Evolutionary conservation across 2,888 invertebrate genomes (phyloP).

Genomic region (Callosobruchus maculatus): DNA sequence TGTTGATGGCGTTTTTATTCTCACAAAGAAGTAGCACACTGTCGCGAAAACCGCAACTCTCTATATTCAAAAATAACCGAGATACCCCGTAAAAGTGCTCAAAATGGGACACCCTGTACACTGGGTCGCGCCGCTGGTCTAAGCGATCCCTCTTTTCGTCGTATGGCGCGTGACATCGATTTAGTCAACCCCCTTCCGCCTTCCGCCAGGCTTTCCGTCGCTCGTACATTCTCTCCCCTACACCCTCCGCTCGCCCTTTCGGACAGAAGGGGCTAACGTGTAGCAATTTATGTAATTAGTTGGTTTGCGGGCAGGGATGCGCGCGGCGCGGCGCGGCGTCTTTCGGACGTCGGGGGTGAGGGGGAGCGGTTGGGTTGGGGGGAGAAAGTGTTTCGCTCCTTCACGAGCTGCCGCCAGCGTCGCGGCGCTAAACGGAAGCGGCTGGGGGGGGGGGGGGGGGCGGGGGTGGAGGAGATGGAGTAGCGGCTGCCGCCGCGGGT

Average conservation of each 20-base stretch:
- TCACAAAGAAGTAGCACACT: too few relatives aligned
- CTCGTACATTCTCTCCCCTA: background rate
- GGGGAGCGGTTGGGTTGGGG: background rate
- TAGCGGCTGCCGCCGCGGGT: background rate
- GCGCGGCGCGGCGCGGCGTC: background rate
- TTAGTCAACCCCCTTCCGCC: slow-evolving; percentile 1
- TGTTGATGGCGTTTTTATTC: too few relatives aligned
- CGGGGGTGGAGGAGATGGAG: background rate
- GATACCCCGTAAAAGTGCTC: too few relatives aligned
- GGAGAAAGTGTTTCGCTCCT: background rate
- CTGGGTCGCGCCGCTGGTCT: background rate
- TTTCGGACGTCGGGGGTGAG: background rate
- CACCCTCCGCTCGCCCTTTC: background rate
- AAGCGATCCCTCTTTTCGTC: slow-evolving; percentile 1
- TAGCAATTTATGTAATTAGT: slow-evolving; percentile 6
- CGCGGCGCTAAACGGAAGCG: background rate
- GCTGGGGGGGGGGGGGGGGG: background rate
- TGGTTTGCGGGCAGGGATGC: slow-evolving; percentile 1
- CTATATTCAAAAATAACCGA: too few relatives aligned
- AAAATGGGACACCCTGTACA: too few relatives aligned
- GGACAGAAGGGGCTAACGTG: slow-evolving; percentile 2
- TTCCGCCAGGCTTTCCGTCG: background rate
- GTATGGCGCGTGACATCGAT: slow-evolving; percentile 5
- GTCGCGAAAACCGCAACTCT: too few relatives aligned
- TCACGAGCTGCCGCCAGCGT: background rate